Conservation (phyloP, 1,140 invertebrate species). For the Cyclargus thomasi region DNA sequence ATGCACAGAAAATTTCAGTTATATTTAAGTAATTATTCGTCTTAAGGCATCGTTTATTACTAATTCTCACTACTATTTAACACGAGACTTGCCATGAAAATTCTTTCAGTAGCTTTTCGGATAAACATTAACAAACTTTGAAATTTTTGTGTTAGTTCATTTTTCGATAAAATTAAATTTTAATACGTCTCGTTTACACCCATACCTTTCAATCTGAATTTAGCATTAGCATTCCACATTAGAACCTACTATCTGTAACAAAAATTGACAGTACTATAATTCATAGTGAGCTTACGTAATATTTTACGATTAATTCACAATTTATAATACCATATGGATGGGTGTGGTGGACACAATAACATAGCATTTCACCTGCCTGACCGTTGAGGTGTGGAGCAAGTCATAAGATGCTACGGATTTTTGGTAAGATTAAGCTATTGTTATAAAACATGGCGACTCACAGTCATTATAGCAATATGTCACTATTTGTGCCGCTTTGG, state of each 20-base stretch:
- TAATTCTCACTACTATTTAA: too few species aligned
- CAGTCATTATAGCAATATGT: too few species aligned
- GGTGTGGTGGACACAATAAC: slow-evolving; percentile 59
- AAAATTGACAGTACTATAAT: slow-evolving; percentile 39
- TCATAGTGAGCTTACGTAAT: slow-evolving; percentile 17
- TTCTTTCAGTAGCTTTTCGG: too few species aligned
- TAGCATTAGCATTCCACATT: background rate
- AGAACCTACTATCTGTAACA: background rate
- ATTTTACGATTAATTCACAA: slow-evolving; percentile 28
- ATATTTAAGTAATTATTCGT: too few species aligned
- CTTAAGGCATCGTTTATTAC: too few species aligned
- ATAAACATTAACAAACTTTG: too few species aligned
- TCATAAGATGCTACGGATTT: slow-evolving; percentile 23
- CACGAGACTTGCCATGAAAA: too few species aligned
- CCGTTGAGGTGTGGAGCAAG: slow-evolving; percentile 30
- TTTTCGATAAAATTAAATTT: too few species aligned
- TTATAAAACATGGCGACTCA: background rate
- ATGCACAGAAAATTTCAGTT: too few species aligned
- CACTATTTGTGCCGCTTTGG: too few species aligned
- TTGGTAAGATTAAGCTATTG: background rate
- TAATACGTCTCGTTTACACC: too few species aligned
- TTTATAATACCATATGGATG: slow-evolving; percentile 61
- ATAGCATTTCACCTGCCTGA: slow-evolving; percentile 61
- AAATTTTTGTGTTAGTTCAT: too few species aligned
- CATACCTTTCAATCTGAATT: background rate